Evolutionary conservation across 2,888 invertebrate genomes (phyloP).

Genomic region (Plutella xylostella): DNA sequence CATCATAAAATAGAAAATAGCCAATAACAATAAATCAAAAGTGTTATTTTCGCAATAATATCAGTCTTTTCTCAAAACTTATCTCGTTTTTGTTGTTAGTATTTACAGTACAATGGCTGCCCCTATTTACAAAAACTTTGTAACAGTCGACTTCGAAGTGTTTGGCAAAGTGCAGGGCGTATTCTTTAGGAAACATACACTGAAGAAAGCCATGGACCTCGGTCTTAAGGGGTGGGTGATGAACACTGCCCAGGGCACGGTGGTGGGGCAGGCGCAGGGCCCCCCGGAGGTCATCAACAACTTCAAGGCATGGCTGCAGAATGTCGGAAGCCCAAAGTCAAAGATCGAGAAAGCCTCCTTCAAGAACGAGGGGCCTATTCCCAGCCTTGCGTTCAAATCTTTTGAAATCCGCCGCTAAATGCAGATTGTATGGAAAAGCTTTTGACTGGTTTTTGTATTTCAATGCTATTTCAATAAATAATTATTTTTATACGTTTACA

Average conservation of each 20-base stretch:
- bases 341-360: conserved; percentile 76
- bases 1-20: too few species aligned
- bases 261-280: conserved; percentile 76
- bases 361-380: conserved; percentile 69
- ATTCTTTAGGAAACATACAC: conserved; percentile 72
- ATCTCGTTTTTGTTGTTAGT: too few species aligned
- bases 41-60: too few species aligned
- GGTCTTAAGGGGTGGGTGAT: conserved; percentile 80
- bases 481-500: too few species aligned
- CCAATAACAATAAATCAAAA: too few species aligned
- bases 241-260: conserved; percentile 78
- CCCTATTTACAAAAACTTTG: too few species aligned
- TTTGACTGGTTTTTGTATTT: too few species aligned
- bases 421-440: too few species aligned
- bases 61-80: too few species aligned
- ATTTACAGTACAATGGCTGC: too few species aligned
- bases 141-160: conserved; percentile 69
- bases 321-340: conserved; percentile 76
- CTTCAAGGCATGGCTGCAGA: conserved; percentile 72
- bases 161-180: conserved; percentile 74
- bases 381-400: conserved; percentile 42
- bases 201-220: conserved; percentile 71
- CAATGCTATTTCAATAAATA: too few species aligned
- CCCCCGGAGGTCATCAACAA: conserved; percentile 61
- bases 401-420: conserved; percentile 59